Evolutionary conservation across 2,797 vertebrate genomes (phyloP).

Genomic region (Poeciliopsis presidionis): DNA sequence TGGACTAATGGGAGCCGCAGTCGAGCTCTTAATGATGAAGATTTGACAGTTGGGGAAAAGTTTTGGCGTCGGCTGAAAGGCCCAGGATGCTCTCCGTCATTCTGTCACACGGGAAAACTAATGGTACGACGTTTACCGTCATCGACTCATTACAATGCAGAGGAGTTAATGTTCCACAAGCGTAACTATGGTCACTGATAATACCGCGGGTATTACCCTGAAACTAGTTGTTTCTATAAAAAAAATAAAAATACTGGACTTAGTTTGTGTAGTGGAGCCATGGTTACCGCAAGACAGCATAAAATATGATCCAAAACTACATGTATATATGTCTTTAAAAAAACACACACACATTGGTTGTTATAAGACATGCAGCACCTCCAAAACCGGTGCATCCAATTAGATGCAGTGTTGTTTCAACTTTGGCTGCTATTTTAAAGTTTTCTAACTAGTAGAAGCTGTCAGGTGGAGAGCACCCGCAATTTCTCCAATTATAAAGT

Average conservation of each 20-base stretch:
- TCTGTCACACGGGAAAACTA: neutral
- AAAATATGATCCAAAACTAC: neutral
- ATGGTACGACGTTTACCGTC: neutral
- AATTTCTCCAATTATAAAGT: constrained; percentile 1
- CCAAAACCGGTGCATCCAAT: neutral
- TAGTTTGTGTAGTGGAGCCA: neutral
- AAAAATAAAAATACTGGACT: neutral
- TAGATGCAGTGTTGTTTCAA: constrained; percentile 1
- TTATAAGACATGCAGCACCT: neutral
- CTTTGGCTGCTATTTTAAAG: neutral
- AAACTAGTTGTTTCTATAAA: neutral
- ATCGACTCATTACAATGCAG: neutral
- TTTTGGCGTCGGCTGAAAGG: constrained; percentile 3
- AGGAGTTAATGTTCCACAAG: neutral
- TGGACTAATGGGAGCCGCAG: constrained; percentile 20
- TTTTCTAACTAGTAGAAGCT: neutral
- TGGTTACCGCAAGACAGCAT: neutral
- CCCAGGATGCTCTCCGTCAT: neutral
- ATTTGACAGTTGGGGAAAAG: constrained; percentile 18
- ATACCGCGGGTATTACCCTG: too few species aligned
- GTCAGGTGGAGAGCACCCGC: neutral
- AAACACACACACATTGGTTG: neutral
- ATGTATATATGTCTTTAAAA: too few species aligned
- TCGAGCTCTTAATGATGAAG: constrained; percentile 7
- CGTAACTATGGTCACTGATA: neutral